phyloP scores from a whole-genome alignment of 2,888 invertebrate genomes.

The Cantharis nigra region DNA sequence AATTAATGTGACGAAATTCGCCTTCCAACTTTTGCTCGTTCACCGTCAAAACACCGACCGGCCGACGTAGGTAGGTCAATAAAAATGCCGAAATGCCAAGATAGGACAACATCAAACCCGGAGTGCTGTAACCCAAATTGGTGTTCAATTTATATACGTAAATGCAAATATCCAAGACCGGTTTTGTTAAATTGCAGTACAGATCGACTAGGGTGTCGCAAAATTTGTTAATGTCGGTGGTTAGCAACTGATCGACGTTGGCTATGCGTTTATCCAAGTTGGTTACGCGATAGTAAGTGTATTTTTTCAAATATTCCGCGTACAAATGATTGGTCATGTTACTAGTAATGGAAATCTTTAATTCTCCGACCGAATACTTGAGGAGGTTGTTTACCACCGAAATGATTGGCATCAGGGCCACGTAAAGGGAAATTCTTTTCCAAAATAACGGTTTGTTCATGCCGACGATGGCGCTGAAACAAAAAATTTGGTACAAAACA shows the following conservation, averaged over 20 bases:
- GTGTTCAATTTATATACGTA: slow-evolving; percentile 89
- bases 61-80: slow-evolving; percentile 84
- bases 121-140: slow-evolving; percentile 82
- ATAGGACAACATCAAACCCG: slow-evolving; percentile 85
- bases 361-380: slow-evolving; percentile 92
- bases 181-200: slow-evolving; percentile 96
- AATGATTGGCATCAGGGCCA: slow-evolving; percentile 86
- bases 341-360: slow-evolving; percentile 87
- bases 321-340: slow-evolving; percentile 86
- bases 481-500: background rate
- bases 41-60: slow-evolving; percentile 86
- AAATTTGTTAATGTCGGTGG: slow-evolving; percentile 96
- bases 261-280: slow-evolving; percentile 94
- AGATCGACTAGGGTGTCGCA: slow-evolving; percentile 94
- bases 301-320: slow-evolving; percentile 92
- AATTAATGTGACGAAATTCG: slow-evolving; percentile 96
- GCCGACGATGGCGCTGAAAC: slow-evolving; percentile 85
- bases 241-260: slow-evolving; percentile 94
- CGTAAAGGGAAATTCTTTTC: slow-evolving; percentile 73
- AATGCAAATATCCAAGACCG: slow-evolving; percentile 90
- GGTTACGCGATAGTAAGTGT: slow-evolving; percentile 95
- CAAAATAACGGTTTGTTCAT: slow-evolving; percentile 80
- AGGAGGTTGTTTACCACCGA: slow-evolving; percentile 91
- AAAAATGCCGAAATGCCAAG: slow-evolving; percentile 84
- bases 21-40: slow-evolving; percentile 97